Conservation (phyloP, 2,797 vertebrate species). For the Onychomys leucogaster region DNA sequence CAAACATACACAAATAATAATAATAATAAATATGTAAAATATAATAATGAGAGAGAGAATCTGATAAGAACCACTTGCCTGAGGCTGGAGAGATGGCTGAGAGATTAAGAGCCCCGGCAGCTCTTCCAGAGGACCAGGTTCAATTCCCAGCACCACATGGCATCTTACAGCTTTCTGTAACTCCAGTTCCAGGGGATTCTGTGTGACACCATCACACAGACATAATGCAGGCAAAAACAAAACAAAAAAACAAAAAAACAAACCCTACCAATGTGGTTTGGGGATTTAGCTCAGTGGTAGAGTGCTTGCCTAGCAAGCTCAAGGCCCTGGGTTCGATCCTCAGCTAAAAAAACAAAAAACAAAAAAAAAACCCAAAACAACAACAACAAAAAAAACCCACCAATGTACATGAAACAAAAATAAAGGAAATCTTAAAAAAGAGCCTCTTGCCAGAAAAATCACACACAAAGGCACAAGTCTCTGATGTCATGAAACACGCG, state of each 20-base stretch:
- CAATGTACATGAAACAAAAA: not conserved
- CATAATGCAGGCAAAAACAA: not conserved
- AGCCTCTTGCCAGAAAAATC: not conserved
- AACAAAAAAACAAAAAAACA: too few species aligned
- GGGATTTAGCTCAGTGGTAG: too few species aligned
- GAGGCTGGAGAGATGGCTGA: not conserved
- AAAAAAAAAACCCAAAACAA: too few species aligned
- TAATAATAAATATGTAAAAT: not conserved
- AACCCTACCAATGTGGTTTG: too few species aligned
- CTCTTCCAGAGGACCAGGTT: not conserved
- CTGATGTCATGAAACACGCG: not conserved
- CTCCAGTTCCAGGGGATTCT: not conserved
- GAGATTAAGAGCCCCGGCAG: not conserved
- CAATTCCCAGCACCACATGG: not conserved
- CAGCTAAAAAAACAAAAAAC: too few species aligned
- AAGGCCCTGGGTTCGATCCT: too few species aligned
- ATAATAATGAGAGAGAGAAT: not conserved
- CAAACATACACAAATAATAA: not conserved
- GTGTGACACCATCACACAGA: not conserved
- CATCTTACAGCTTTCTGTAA: not conserved
- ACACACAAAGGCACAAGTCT: not conserved
- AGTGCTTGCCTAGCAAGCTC: too few species aligned
- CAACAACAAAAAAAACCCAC: too few species aligned
- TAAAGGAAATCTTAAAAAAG: not conserved
- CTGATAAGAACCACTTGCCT: not conserved